Evolutionary conservation across 2,888 invertebrate genomes (phyloP), one percentile per base, ranked within the genome.

Genomic region (Epinotia demarniana): DNA sequence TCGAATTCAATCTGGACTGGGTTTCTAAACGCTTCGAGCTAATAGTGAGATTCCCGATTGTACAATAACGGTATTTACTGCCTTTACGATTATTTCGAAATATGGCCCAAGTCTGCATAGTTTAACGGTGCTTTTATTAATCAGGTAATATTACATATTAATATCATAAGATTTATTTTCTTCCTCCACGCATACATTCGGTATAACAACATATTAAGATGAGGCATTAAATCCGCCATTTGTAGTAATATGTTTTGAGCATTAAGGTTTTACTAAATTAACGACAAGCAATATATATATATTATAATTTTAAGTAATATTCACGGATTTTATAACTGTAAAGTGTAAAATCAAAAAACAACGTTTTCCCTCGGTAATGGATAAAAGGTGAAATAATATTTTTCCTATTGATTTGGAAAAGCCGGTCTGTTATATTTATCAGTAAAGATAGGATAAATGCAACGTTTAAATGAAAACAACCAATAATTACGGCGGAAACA

Each of bases 1-100:
- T 5, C 13, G 16, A 60, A 69, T 90, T 88, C 85, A 88, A 89
- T 89, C 86, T 86, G 80, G 82, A 79, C 79, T 81, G 81, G 82
- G 84, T 90, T 90, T 86, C 86, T 87, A 86, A 86, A 83, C 85
- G 87, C 86, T 87, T 76, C 74, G 73, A 87, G 86, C 84, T 82
- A 84, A 80, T 78, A 70, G 76, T 73, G 61, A 77, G 81, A 81
- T 81, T 79, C 79, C 78, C 79, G 77, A 81, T 80, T 76, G 78
- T 76, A 74, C 79, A 83, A 83, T 83, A 83, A 82, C 81, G 80
- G 81, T 72, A 79, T 82, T 82, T 82, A 82, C 79, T 73, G 74
- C 72, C 72, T 73, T 77, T 62, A 74, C 62, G 74, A 81, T 80
- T 79, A 80, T 80, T 77, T 77, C 58, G 61, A 78, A 82, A 80